A percentile compares a stretch with the other conserved stretches of the same genome.
Conservation (phyloP, 2,797 vertebrate genomes). For the Mormyrops boulengeri region DNA sequence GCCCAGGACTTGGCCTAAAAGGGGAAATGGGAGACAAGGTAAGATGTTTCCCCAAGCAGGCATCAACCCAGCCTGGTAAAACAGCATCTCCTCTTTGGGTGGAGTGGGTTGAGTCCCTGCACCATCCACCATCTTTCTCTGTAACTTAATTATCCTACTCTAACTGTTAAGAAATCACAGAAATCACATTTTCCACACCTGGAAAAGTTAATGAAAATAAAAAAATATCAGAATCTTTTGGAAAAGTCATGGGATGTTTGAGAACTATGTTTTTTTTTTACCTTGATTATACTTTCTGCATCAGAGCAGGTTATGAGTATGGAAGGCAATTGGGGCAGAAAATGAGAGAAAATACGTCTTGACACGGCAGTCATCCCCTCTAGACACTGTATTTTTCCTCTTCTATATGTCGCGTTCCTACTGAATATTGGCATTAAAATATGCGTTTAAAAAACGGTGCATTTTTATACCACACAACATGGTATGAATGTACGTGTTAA, state of each 20-base stretch:
- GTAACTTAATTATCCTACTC: not conserved
- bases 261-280: not conserved
- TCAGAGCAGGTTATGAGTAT: not conserved
- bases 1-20: slow-evolving; percentile 73
- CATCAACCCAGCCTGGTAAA: not conserved
- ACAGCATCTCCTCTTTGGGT: not conserved
- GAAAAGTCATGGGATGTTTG: too few relatives aligned
- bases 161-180: not conserved
- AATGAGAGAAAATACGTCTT: not conserved
- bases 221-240: too few relatives aligned
- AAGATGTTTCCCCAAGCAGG: slow-evolving; percentile 28
- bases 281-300: not conserved
- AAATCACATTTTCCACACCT: too few relatives aligned
- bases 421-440: not conserved
- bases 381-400: not conserved
- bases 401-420: not conserved
- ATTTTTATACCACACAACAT: not conserved
- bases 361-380: not conserved
- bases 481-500: too few relatives aligned
- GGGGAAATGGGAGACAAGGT: slow-evolving; percentile 94
- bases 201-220: too few relatives aligned
- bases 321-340: not conserved
- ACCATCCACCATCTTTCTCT: not conserved
- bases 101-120: not conserved
- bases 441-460: not conserved